Percentiles rank a stretch among this genome's conserved stretches.
These are phyloP conservation scores for Aphrocallistes beatrix DNA, from an alignment of 37 sponge, comb jelly and placozoan genomes.

Conservation along the genomic window DNA sequence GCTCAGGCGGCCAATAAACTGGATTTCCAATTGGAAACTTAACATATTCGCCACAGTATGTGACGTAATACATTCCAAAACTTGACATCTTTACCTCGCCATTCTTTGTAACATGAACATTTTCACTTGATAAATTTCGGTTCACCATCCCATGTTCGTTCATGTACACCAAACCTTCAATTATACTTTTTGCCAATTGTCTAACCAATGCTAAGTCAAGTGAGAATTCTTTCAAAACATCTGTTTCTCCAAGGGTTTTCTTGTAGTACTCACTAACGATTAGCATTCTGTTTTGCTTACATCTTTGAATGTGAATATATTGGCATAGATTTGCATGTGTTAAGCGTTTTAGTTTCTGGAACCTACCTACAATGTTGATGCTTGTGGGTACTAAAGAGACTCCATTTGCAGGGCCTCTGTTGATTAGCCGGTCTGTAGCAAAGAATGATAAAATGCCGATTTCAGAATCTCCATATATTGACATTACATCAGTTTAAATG, in stretches of 20 bases:
- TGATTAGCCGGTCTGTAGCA: background rate
- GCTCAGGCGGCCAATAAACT: slow-evolving; percentile 9
- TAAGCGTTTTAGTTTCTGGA: slow-evolving; percentile 39
- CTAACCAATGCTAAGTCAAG: background rate
- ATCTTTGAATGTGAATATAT: slow-evolving; percentile 60
- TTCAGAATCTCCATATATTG: background rate
- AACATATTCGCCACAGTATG: slow-evolving; percentile 53
- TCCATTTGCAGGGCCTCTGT: slow-evolving; percentile 53
- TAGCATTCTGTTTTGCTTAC: slow-evolving; percentile 50
- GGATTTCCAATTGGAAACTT: slow-evolving; percentile 60
- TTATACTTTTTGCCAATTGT: slow-evolving; percentile 33
- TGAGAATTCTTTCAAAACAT: background rate
- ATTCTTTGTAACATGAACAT: slow-evolving; percentile 26
- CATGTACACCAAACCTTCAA: slow-evolving; percentile 48
- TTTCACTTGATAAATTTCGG: slow-evolving; percentile 37
- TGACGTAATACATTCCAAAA: slow-evolving; percentile 75
- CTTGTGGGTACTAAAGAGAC: slow-evolving; percentile 82
- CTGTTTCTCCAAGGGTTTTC: slow-evolving; percentile 44
- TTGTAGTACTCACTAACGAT: slow-evolving; percentile 68
- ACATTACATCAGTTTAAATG: background rate
- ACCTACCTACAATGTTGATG: slow-evolving; percentile 67
- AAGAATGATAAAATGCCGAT: background rate
- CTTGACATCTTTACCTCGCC: slow-evolving; percentile 69
- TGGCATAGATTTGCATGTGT: slow-evolving; percentile 56
- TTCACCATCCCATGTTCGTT: slow-evolving; percentile 42